Evolutionary conservation across 2,113 vertebrate genomes (phyloP), one percentile per base, ranked within the genome.

Genomic region (Callithrix jacchus): DNA sequence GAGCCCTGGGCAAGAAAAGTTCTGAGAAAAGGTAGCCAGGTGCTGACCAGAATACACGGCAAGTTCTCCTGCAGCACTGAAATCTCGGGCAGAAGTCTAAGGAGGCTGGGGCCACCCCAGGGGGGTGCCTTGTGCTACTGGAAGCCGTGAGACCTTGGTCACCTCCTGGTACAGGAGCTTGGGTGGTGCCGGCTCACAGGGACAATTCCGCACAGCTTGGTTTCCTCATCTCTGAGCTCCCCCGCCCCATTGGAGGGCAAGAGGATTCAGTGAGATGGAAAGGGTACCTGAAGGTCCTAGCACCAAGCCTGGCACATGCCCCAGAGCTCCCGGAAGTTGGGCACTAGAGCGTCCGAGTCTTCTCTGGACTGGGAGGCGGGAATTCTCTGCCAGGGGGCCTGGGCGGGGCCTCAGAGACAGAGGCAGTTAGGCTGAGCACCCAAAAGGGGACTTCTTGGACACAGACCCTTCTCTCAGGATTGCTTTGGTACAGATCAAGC

Each of bases 211-310:
- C 13, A 76, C 25, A 16, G 25, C 25, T 76, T 17, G 20, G n/a
- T 12, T 32, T 49, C 35, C 85, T 81, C 76, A 2, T 35, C 25
- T 73, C 66, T 61, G 66, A 49, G 11, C 0, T 16, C 11, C 52
- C 37, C 25, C 5, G 32, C 66, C 9, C 0, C 0, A 3, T 9
- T 10, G 4, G 5, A 20, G 49, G 5, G 5, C 2, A 32, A 17
- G 5, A 71, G 32, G 30, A 12, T 10, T 7, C 30, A 1, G 37
- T 0, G 52, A 13, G 10, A 17, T 2, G 74, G 27, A 18, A 13
- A 74, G 73, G 37, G 27, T 4, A 2, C 2, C 1, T 21, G 17
- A 80, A 21, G 58, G 23, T 16, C 42, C 6, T 35, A 7, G 5
- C 20, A 25, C 0, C 1, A 42, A 47, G 61, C 30, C 56, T 2